Percentiles rank a stretch among this genome's conserved stretches.
phyloP scores from a whole-genome alignment of 2,113 vertebrate species.

The zebrafish (Danio rerio) region GRCz12tu NC_133189.1:51958501-51959000 shows the following conservation, averaged over 20 bases:
- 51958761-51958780: slow-evolving; percentile 7
- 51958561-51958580: slow-evolving; percentile 29
- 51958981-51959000: slow-evolving; percentile 72
- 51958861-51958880: not conserved
- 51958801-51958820: not conserved
- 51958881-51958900: not conserved
- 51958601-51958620: not conserved
- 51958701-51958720: slow-evolving; percentile 35
- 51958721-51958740: slow-evolving; percentile 6
- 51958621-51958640: not conserved
- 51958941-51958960: slow-evolving; percentile 39
- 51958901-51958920: not conserved
- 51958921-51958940: not conserved
- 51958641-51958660: not conserved
- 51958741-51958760: not conserved
- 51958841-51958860: not conserved
- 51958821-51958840: not conserved
- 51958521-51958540: slow-evolving; percentile 68
- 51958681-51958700: not conserved
- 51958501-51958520: slow-evolving; percentile 71
- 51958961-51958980: slow-evolving; percentile 70
- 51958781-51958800: slow-evolving; percentile 39
- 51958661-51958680: slow-evolving; percentile 35
- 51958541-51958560: slow-evolving; percentile 64
- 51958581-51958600: not conserved